phyloP scores from a whole-genome alignment of 1,140 invertebrate genomes.

The Danaus melanippus region DNA sequence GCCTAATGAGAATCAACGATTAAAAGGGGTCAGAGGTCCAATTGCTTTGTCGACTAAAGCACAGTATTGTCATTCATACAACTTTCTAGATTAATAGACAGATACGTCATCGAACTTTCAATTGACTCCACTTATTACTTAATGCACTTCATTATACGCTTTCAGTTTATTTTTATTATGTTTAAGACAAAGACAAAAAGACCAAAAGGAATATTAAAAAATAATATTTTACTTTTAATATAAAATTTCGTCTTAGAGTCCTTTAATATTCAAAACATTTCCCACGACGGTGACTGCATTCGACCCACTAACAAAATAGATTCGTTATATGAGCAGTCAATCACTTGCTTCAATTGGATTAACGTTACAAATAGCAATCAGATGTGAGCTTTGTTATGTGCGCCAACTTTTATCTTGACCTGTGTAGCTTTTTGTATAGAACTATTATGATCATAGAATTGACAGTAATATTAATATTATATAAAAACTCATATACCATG shows the following conservation, averaged over 20 bases:
- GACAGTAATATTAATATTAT: constrained; percentile 2
- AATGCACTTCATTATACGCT: no score
- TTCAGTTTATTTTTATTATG: no score
- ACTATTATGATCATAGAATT: constrained; percentile 6
- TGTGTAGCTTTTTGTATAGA: constrained; percentile 19
- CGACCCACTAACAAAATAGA: constrained; percentile 46
- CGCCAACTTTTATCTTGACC: constrained; percentile 41
- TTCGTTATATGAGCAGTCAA: constrained; percentile 55
- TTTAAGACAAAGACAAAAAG: no score
- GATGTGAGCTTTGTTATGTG: constrained; percentile 38
- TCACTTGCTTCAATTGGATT: constrained; percentile 47
- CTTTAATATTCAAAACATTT: no score
- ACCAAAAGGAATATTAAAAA: no score
- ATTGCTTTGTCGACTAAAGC: constrained; percentile 32
- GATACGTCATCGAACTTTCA: constrained; percentile 10
- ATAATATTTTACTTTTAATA: no score
- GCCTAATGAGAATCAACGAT: constrained; percentile 30
- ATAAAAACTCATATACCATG: neutral
- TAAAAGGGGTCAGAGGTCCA: constrained; percentile 24
- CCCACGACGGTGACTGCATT: constrained; percentile 22
- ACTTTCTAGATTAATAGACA: constrained; percentile 17
- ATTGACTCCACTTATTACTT: no score
- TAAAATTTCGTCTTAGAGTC: no score
- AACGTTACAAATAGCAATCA: constrained; percentile 63
- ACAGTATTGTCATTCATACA: constrained; percentile 14